phyloP scores from a whole-genome alignment of 2,797 vertebrate genomes.

The Alectoris magna region DNA sequence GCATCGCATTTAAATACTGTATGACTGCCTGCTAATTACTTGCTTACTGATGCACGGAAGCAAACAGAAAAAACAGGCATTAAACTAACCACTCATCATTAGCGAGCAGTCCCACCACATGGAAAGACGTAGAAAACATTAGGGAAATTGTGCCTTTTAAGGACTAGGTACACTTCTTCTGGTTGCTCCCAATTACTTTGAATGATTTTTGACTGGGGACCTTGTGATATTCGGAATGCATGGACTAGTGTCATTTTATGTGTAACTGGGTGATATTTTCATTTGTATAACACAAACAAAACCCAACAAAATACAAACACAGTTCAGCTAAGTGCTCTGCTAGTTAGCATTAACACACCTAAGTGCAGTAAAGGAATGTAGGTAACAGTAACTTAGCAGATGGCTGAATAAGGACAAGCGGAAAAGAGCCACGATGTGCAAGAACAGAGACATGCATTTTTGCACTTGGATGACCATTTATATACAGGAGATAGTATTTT shows the following conservation, averaged over 20 bases:
- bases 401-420: background rate
- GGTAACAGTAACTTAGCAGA: background rate
- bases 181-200: background rate
- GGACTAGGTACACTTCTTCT: background rate
- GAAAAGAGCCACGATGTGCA: background rate
- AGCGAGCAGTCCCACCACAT: background rate
- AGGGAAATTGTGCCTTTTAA: background rate
- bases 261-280: background rate
- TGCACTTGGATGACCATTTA: background rate
- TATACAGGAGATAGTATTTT: background rate
- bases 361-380: background rate
- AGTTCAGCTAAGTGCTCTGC: background rate
- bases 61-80: background rate
- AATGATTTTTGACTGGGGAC: background rate
- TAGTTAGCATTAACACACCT: background rate
- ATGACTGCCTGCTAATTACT: slow-evolving; percentile 23
- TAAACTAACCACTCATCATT: background rate
- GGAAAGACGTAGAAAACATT: background rate
- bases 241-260: background rate
- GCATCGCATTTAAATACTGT: background rate
- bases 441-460: accelerated
- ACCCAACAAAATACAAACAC: background rate
- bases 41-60: background rate
- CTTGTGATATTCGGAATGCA: background rate
- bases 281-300: background rate